phyloP scores from a whole-genome alignment of 2,888 invertebrate genomes.

The Plutella xylostella region DNA sequence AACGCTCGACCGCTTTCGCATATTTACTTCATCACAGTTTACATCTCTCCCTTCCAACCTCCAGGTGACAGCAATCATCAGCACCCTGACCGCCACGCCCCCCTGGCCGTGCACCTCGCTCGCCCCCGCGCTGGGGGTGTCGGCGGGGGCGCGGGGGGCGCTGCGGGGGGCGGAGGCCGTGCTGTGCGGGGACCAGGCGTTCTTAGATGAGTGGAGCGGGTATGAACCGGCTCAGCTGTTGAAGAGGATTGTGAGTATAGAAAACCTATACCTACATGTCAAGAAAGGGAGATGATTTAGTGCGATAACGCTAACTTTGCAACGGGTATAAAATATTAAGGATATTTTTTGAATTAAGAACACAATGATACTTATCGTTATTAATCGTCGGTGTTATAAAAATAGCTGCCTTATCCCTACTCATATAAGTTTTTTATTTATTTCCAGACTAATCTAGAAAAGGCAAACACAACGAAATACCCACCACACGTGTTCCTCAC shows the following conservation, averaged over 20 bases:
- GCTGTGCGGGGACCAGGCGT: constrained; percentile 43
- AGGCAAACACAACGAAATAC: constrained; percentile 30
- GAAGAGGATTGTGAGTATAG: constrained; percentile 34
- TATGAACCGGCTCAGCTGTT: constrained; percentile 33
- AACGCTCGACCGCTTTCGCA: too few species aligned
- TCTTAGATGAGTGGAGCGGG: constrained; percentile 53
- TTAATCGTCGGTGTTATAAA: too few species aligned
- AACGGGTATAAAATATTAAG: too few species aligned
- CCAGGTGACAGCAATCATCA: constrained; percentile 48
- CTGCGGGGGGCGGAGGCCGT: constrained; percentile 53
- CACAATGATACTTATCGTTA: too few species aligned
- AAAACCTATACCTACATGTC: too few species aligned
- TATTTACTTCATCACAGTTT: background rate
- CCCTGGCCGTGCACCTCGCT: constrained; percentile 70
- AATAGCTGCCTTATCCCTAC: too few species aligned
- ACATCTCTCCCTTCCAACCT: constrained; percentile 13
- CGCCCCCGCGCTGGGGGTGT: too few species aligned
- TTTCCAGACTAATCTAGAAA: constrained; percentile 9
- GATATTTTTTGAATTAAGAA: too few species aligned
- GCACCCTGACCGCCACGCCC: constrained; percentile 41
- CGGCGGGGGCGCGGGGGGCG: too few species aligned
- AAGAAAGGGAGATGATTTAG: too few species aligned
- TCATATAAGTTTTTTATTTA: background rate
- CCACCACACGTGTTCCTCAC: constrained; percentile 44
- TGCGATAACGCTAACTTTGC: too few species aligned